Base-by-base conservation (phyloP, 1,140 invertebrate species). In the Stratiolaelaps scimitus region DNA sequence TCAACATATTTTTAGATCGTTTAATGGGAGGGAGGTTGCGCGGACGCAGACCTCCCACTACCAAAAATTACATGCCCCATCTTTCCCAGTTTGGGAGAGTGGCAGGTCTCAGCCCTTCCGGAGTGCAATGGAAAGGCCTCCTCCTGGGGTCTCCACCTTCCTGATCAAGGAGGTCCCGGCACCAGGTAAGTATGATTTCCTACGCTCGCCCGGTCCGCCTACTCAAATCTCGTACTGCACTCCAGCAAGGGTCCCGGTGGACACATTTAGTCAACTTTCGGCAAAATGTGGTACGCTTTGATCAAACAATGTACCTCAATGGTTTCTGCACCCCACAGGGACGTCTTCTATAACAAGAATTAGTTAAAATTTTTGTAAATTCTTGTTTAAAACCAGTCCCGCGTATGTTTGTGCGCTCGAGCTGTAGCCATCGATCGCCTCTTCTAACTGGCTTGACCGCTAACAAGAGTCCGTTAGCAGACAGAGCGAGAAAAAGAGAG, bases 121-220 rank as follows among this genome's bases (percentile, higher is more conserved):
- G 13, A 60, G 53, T 60, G 53, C 53, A 60, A 60, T 60, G 53
- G 23, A 26, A 34, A 60, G 53, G 53, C 53, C 53, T 60, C 53
- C 53, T 60, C 53, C 53, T 60, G 53, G 53, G 23, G 53, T 60
- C 23, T 60, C 53, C 53, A 60, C 15, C 23, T 60, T 60, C 13
- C 17, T 60, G 23, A 60, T 60, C 53, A 60, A 29, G 53, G 15
- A 60, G 53, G 23, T 17, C 53, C 53, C 23, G 0, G 20, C 23
- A 60, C 53, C 53, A 60, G 53, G 53, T 60, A 60, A 60, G 23
- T 60, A 60, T 60, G 53, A 15, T 60, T 17, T 15, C 13, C 15
- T 15, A n/a, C n/a, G n/a, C n/a, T n/a, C 15, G 15, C 5, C 20
- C 5, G 28, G 4, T 15, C 47, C 47, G 19, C 28, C 15, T 60